These are phyloP conservation scores for Lissocephala sabroskyi DNA, from an alignment of 2,888 invertebrate species.

Conservation along the genomic window DNA sequence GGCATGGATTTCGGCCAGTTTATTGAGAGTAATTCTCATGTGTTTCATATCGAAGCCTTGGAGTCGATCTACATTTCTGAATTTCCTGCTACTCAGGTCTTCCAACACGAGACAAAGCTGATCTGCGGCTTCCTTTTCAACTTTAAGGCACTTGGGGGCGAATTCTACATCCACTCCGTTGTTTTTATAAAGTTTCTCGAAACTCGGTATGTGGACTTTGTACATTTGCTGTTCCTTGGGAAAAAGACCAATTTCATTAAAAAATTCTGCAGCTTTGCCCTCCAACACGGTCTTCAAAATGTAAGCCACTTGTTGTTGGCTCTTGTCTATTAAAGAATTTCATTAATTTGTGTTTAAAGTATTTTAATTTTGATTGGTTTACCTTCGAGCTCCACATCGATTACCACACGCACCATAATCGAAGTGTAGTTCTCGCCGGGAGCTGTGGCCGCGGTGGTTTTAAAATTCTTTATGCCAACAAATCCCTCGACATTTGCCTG, in stretches of 20 bases:
- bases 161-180: conserved; percentile 57
- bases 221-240: conserved; percentile 68
- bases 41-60: conserved; percentile 65
- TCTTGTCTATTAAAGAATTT: conserved; percentile 63
- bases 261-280: conserved; percentile 41
- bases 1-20: conserved; percentile 70
- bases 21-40: conserved; percentile 56
- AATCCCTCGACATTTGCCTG: conserved; percentile 42
- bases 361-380: too few species aligned
- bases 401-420: conserved; percentile 52
- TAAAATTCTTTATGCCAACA: conserved; percentile 38
- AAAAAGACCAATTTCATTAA: conserved; percentile 54
- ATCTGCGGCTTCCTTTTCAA: conserved; percentile 51
- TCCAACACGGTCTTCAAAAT: conserved; percentile 55
- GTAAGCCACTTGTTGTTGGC: conserved; percentile 47
- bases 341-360: too few species aligned
- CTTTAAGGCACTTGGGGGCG: conserved; percentile 57
- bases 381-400: conserved; percentile 61
- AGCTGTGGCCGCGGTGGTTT: conserved; percentile 22
- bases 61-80: conserved; percentile 60
- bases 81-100: conserved; percentile 58
- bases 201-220: conserved; percentile 59
- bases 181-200: conserved; percentile 59
- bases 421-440: conserved; percentile 62
- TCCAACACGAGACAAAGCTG: conserved; percentile 64